Base-by-base conservation (phyloP, 2,113 vertebrate genomes). In the Aegithalos caudatus region DNA sequence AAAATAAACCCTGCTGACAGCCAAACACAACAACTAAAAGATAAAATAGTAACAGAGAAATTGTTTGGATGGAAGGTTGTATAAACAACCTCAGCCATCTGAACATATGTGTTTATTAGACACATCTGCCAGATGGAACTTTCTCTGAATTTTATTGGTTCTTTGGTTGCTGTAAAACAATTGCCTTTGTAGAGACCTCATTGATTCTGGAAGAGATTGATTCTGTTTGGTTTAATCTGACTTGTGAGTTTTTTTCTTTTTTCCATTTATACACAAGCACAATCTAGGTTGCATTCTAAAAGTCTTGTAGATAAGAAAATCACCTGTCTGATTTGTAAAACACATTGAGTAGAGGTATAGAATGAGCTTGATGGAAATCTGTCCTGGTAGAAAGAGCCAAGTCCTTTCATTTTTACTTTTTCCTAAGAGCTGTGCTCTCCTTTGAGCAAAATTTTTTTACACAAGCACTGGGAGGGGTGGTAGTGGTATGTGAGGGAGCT, bases 11-110 rank as follows among this genome's bases (percentile, higher is more conserved):
- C 40, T 50, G 9, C 76, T 44, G 47, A n/a, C 28, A 85, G 48
- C 27, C 11, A 60, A 74, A 22, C 16, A 44, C 14, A 80, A 35
- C 5, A 58, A 24, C 14, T 54, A 18, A 25, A 85, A 47, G 45
- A 29, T 48, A 71, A 64, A 90, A 31, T 31, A 51, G 4, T 60
- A 61, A 42, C 11, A 33, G 61, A 65, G n/a, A 54, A 71, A 45
- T 35, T 54, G 33, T 10, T 40, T 0, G 0, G 17, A 65, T 53
- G 27, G n/a, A 87, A 89, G 40, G 35, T 12, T 2, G 1, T 9
- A 35, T 42, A n/a, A 74, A 48, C 20, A 53, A 14, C 15, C 25
- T 47, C 37, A 87, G 53, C 54, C 21, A 38, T 18, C 21, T 57
- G 24, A 91, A 82, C 40, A 29, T 35, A 35, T 12, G 13, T 25